Conservation (phyloP, 2,888 invertebrate species). For the Cristatella mucedo region DNA sequence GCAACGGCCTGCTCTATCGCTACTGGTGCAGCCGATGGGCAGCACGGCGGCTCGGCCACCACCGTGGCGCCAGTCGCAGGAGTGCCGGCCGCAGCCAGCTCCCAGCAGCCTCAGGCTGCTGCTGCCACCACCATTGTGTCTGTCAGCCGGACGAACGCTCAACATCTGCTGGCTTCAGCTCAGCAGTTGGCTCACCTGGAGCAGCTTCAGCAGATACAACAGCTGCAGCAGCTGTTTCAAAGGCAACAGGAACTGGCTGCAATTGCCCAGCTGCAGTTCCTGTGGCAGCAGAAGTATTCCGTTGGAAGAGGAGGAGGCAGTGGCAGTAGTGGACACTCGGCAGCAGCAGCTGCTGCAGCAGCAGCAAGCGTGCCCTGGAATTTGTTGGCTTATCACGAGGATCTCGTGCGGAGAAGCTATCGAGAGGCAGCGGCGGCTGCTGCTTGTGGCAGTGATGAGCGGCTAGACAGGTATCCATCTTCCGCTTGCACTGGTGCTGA, state of each 20-base stretch:
- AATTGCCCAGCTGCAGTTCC: constrained; percentile 25
- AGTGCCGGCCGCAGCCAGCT: constrained; percentile 20
- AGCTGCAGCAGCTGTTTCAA: constrained; percentile 19
- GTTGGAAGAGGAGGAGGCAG: too few species aligned
- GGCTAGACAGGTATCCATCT: too few species aligned
- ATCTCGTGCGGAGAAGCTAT: constrained; percentile 22
- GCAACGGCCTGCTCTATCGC: too few species aligned
- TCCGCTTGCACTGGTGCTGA: too few species aligned
- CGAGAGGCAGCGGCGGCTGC: too few species aligned
- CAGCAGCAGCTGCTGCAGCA: constrained; percentile 7
- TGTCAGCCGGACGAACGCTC: too few species aligned
- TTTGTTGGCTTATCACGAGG: constrained; percentile 28
- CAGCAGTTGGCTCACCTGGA: neutral
- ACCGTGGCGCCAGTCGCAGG: constrained; percentile 26
- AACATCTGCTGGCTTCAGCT: too few species aligned
- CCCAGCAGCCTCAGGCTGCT: constrained; percentile 18
- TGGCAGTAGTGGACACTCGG: too few species aligned
- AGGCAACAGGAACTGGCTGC: too few species aligned
- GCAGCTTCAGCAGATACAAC: constrained; percentile 19
- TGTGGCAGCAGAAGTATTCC: constrained; percentile 35
- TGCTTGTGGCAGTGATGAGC: too few species aligned
- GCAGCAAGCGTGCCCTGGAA: constrained; percentile 18
- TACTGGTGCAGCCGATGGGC: too few species aligned
- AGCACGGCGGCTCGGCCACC: constrained; percentile 16
- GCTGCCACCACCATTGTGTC: constrained; percentile 11